Conservation (phyloP, 2,113 vertebrate genomes). For the Melanotaenia duboulayi region DNA sequence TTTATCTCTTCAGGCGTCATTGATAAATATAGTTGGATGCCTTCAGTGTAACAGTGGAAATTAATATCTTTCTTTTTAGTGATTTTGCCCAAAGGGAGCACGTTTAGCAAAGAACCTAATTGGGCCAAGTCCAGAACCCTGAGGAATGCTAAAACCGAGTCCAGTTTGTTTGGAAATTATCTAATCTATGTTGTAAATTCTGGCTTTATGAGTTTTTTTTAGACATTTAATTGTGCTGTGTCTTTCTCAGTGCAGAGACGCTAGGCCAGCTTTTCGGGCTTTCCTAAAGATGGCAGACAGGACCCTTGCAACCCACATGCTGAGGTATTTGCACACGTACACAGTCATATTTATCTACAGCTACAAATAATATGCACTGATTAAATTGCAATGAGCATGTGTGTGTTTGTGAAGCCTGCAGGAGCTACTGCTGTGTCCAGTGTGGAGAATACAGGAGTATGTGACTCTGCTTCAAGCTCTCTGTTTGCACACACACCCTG, state of each 20-base stretch:
- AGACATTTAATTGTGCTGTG: not conserved
- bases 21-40: too few relatives aligned
- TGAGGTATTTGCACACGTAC: conserved; percentile 78
- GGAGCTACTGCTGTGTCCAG: conserved; percentile 86
- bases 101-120: too few relatives aligned
- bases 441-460: conserved; percentile 86
- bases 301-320: conserved; percentile 84
- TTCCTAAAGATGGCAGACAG: conserved; percentile 86
- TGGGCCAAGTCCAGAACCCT: too few relatives aligned
- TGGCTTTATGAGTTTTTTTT: too few relatives aligned
- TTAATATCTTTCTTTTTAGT: too few relatives aligned
- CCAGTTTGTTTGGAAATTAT: too few relatives aligned
- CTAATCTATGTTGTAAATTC: too few relatives aligned
- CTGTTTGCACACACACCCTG: conserved; percentile 78
- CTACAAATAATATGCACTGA: not conserved
- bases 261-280: conserved; percentile 83
- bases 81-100: too few relatives aligned
- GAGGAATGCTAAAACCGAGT: too few relatives aligned
- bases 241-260: conserved; percentile 83
- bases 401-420: conserved; percentile 80
- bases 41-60: too few relatives aligned
- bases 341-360: not conserved
- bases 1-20: too few relatives aligned
- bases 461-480: conserved; percentile 84
- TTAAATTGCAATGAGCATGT: not conserved